Evolutionary conservation across 2,113 vertebrate species (phyloP).

Genomic region (Colaptes auratus): DNA sequence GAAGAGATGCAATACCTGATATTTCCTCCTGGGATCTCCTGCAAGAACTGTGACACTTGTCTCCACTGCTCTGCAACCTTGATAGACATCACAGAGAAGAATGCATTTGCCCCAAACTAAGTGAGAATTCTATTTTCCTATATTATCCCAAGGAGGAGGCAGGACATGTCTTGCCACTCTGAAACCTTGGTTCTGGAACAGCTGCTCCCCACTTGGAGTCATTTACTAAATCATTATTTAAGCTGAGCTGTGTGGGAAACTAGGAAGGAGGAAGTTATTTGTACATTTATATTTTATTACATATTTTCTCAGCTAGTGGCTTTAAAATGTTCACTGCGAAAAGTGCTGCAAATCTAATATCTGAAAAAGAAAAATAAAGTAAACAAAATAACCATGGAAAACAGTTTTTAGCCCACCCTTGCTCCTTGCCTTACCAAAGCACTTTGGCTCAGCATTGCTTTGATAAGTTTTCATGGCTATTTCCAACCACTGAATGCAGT

Average conservation of each 20-base stretch:
- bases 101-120: not conserved
- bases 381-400: fast-evolving
- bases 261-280: not conserved
- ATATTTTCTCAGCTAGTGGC: not conserved
- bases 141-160: not conserved
- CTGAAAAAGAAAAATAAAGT: not conserved
- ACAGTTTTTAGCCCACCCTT: not conserved
- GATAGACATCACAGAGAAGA: not conserved
- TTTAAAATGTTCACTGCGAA: not conserved
- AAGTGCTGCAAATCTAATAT: not conserved
- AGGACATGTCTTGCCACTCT: not conserved
- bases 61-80: not conserved
- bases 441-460: not conserved
- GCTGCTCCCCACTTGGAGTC: not conserved
- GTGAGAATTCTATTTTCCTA: not conserved
- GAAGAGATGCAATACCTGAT: not conserved
- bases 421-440: not conserved
- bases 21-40: not conserved
- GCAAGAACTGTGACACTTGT: not conserved
- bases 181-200: not conserved
- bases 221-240: not conserved
- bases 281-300: not conserved
- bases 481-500: not conserved
- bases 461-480: fast-evolving
- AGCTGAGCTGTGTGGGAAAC: not conserved